phyloP scores from a whole-genome alignment of 2,888 invertebrate species.

The Caenorhabditis afra region DNA sequence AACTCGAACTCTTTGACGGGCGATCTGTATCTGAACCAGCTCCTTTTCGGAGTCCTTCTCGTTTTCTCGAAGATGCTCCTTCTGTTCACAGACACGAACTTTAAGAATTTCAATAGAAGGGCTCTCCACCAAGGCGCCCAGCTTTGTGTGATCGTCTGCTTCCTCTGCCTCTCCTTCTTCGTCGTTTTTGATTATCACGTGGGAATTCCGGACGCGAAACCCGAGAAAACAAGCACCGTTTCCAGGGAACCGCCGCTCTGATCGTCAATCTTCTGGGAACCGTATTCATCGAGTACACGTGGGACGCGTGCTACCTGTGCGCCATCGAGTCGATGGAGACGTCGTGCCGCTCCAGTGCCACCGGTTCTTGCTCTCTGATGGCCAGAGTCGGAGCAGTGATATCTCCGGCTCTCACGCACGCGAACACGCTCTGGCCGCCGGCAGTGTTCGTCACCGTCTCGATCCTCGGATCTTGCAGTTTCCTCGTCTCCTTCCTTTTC shows the following conservation, averaged over 20 bases:
- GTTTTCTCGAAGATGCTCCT: constrained; percentile 70
- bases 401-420: constrained; percentile 69
- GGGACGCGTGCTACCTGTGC: constrained; percentile 77
- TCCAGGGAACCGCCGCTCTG: constrained; percentile 67
- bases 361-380: constrained; percentile 71
- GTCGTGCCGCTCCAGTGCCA: constrained; percentile 65
- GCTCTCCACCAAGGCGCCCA: constrained; percentile 74
- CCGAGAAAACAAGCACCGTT: neutral
- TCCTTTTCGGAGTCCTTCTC: constrained; percentile 72
- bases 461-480: constrained; percentile 66
- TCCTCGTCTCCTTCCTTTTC: constrained; percentile 65
- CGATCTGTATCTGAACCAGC: constrained; percentile 74
- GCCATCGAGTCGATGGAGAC: constrained; percentile 75
- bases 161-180: constrained; percentile 61
- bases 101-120: constrained; percentile 68
- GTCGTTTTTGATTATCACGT: constrained; percentile 58
- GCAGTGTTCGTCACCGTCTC: constrained; percentile 71
- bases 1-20: constrained; percentile 73
- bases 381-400: constrained; percentile 73
- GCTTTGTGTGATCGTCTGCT: constrained; percentile 63
- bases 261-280: constrained; percentile 70
- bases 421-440: constrained; percentile 70
- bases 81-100: constrained; percentile 67
- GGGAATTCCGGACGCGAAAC: neutral
- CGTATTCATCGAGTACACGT: constrained; percentile 75